phyloP scores from a whole-genome alignment of 2,113 vertebrate genomes.

The Nesospiza acunhae region DNA sequence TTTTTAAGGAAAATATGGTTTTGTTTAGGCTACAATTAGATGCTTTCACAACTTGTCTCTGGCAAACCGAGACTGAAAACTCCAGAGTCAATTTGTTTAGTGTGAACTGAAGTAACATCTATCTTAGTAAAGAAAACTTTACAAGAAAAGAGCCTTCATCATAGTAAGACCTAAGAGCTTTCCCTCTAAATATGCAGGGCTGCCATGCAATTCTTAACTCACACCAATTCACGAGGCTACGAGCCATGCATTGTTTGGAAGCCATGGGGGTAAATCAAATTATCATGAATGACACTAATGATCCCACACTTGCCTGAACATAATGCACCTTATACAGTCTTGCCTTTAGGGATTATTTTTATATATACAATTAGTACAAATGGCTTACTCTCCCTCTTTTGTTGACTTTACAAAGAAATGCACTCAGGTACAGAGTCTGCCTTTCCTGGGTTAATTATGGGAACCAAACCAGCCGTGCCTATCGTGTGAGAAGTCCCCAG shows the following conservation, averaged over 20 bases:
- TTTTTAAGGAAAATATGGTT: constrained; percentile 56
- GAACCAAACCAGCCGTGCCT: background rate
- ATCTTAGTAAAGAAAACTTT: constrained; percentile 9
- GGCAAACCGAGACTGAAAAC: constrained; percentile 41
- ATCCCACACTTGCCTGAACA: constrained; percentile 35
- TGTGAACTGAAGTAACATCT: constrained; percentile 52
- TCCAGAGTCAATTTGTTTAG: constrained; percentile 31
- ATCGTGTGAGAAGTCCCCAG: background rate
- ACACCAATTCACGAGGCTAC: background rate
- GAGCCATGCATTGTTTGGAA: constrained; percentile 47
- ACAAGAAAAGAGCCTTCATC: background rate
- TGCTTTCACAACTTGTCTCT: constrained; percentile 54
- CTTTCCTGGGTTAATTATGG: constrained; percentile 27
- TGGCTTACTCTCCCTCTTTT: constrained; percentile 5
- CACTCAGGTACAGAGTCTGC: constrained; percentile 39
- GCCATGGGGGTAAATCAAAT: constrained; percentile 46
- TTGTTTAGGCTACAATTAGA: constrained; percentile 68
- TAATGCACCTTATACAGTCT: background rate
- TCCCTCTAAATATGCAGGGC: background rate
- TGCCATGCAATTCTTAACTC: background rate
- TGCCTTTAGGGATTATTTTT: constrained; percentile 4
- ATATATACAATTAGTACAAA: constrained; percentile 26
- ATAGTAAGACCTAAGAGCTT: background rate
- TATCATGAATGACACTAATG: constrained; percentile 51
- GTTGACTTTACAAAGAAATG: constrained; percentile 44